A percentile compares a stretch with the other conserved stretches of the same genome.
phyloP scores from a whole-genome alignment of 2,113 vertebrate genomes.

The Spilogale gracilis region DNA sequence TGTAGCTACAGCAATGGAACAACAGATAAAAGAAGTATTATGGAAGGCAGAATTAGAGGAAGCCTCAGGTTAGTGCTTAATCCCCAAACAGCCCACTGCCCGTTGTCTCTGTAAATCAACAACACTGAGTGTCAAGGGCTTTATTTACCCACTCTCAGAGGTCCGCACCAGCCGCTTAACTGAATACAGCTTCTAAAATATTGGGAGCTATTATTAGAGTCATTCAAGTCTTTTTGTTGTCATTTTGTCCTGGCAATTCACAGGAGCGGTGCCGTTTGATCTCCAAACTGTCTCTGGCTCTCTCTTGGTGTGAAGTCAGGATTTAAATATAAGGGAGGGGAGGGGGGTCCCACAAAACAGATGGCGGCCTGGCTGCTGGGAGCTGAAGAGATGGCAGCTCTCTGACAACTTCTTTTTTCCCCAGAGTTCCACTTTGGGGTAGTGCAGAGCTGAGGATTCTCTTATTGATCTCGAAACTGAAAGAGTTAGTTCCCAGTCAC shows the following conservation, averaged over 20 bases:
- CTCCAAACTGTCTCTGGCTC: conserved; percentile 59
- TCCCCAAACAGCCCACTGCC: neutral
- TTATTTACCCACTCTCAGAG: conserved; percentile 63
- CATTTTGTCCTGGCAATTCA: conserved; percentile 68
- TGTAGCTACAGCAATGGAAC: neutral
- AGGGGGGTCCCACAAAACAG: neutral
- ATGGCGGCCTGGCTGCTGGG: conserved; percentile 33
- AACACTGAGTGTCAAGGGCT: neutral
- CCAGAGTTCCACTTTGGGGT: conserved; percentile 64
- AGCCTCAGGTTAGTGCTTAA: neutral
- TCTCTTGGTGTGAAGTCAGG: conserved; percentile 25
- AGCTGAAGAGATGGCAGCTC: conserved; percentile 45
- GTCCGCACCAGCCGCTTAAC: neutral
- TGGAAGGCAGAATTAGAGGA: conserved; percentile 31
- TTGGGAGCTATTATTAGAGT: conserved; percentile 61
- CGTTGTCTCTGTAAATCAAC: conserved; percentile 11
- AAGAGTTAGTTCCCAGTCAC: conserved; percentile 86
- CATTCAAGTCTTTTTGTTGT: conserved; percentile 55
- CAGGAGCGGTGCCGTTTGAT: conserved; percentile 73
- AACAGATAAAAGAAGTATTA: neutral
- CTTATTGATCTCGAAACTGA: conserved; percentile 87
- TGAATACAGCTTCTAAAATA: conserved; percentile 27
- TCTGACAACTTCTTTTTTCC: conserved; percentile 70
- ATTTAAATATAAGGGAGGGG: conserved; percentile 63
- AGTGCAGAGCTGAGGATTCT: conserved; percentile 56